Evolutionary conservation across 1,140 invertebrate genomes (phyloP).

Genomic region (Portunus trituberculatus): DNA sequence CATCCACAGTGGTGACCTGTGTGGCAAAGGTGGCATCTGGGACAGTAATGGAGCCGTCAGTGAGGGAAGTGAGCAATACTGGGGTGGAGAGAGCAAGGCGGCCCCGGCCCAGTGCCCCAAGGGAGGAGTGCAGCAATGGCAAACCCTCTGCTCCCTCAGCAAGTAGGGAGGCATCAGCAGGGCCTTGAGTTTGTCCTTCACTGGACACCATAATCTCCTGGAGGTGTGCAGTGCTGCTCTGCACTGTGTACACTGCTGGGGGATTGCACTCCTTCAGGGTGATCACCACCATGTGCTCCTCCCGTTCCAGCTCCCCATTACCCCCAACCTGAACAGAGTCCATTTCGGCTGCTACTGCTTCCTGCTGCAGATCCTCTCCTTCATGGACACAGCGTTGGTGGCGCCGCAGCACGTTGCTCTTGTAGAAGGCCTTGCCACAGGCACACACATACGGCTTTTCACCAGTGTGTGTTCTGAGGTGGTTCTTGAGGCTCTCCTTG

Average conservation of each 20-base stretch:
- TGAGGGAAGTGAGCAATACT: constrained; percentile 45
- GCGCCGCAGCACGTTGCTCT: constrained; percentile 33
- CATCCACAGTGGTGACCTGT: not conserved
- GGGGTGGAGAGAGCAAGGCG: constrained; percentile 52
- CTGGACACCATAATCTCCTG: constrained; percentile 56
- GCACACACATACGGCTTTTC: constrained; percentile 48
- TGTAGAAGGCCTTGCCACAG: constrained; percentile 56
- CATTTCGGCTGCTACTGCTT: not conserved
- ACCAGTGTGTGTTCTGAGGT: constrained; percentile 50
- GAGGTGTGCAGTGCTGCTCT: constrained; percentile 2
- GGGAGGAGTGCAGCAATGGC: constrained; percentile 36
- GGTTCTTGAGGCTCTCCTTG: constrained; percentile 53
- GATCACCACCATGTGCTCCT: constrained; percentile 63
- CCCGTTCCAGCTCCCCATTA: constrained; percentile 20
- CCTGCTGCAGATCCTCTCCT: not conserved
- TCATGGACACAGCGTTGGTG: constrained; percentile 47
- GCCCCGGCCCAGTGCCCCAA: constrained; percentile 16
- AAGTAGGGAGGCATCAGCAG: not conserved
- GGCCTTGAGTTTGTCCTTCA: not conserved
- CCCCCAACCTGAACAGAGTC: not conserved
- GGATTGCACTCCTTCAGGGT: constrained; percentile 61
- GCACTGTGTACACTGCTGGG: constrained; percentile 51
- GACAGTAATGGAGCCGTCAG: not conserved
- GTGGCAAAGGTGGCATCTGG: not conserved
- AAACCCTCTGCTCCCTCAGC: not conserved